Evolutionary conservation across 2,888 invertebrate species (phyloP), one percentile per base, ranked within the genome.

Genomic region (Lapara coniferarum): DNA sequence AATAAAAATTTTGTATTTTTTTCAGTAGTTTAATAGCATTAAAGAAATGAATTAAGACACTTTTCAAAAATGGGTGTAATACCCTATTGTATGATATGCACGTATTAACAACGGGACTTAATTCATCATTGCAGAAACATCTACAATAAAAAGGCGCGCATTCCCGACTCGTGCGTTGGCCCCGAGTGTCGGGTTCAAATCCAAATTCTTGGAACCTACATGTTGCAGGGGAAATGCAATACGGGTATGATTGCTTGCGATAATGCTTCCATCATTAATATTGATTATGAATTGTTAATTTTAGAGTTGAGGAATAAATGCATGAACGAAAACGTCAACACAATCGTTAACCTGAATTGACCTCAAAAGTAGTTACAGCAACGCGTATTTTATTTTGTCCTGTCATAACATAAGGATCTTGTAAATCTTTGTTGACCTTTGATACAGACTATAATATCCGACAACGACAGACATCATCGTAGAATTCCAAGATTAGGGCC

Each of bases 191-290:
- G 49, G 49, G 49, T 63, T 63, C 63, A 63, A 63, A 63, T 46
- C 49, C 63, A 10, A 63, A 63, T 63, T 63, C 63, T 46, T n/a
- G 46, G 63, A 63, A 63, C 49, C 19, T 46, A 63, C 63, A 63
- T 46, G 49, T 46, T 19, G 19, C 19, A 16, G 1, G 49, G 19
- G 49, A 19, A 49, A 1, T 49, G 63, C 63, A 63, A 49, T 63
- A 63, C 63, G 16, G 49, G 19, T 46, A 56, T 49, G 63, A 63
- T 19, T 49, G 19, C 49, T 63, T 63, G 12, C 19, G 59, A 46
- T 59, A 59, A 59, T 59, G 5, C 55, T 16, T 13, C 19, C 12
- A 63, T 19, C 49, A 63, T 63, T 49, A 13, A 49, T 63, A 46
- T 49, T 49, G 13, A 46, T 10, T 49, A 19, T 13, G 49, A 63